Conservation (phyloP, 2,113 vertebrate species). For the Danionella cerebrum region DNA sequence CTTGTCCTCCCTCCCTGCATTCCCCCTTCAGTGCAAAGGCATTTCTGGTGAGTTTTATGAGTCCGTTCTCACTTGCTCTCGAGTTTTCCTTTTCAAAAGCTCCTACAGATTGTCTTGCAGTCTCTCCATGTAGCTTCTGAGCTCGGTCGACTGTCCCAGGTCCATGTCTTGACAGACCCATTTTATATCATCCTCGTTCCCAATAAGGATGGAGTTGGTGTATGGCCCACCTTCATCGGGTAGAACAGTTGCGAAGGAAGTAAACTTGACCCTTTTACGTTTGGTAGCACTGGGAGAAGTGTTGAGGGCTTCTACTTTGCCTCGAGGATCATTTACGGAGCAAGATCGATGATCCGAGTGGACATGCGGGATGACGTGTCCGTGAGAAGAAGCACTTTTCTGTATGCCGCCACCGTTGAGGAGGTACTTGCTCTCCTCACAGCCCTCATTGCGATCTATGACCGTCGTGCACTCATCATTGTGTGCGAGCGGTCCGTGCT, state of each 20-base stretch:
- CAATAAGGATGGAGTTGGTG: slow-evolving; percentile 83
- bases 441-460: slow-evolving; percentile 79
- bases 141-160: slow-evolving; percentile 80
- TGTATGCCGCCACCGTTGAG: slow-evolving; percentile 74
- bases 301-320: slow-evolving; percentile 69
- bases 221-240: slow-evolving; percentile 82
- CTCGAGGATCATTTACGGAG: slow-evolving; percentile 72
- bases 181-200: slow-evolving; percentile 89
- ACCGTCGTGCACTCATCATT: slow-evolving; percentile 79
- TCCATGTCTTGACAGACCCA: slow-evolving; percentile 97
- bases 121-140: slow-evolving; percentile 94
- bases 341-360: slow-evolving; percentile 71
- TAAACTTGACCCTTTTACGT: slow-evolving; percentile 94
- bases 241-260: slow-evolving; percentile 88
- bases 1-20: slow-evolving; percentile 40
- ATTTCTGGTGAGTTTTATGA: slow-evolving; percentile 69
- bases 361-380: slow-evolving; percentile 75
- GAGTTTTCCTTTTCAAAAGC: slow-evolving; percentile 52
- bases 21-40: slow-evolving; percentile 60
- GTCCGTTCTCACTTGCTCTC: slow-evolving; percentile 54
- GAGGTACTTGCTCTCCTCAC: slow-evolving; percentile 89
- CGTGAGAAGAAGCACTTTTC: slow-evolving; percentile 62
- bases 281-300: slow-evolving; percentile 74
- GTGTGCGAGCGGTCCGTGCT: slow-evolving; percentile 68
- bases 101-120: slow-evolving; percentile 95